These are phyloP conservation scores for Ormia ochracea DNA, from an alignment of 2,888 invertebrate species.

Conservation along the genomic window DNA sequence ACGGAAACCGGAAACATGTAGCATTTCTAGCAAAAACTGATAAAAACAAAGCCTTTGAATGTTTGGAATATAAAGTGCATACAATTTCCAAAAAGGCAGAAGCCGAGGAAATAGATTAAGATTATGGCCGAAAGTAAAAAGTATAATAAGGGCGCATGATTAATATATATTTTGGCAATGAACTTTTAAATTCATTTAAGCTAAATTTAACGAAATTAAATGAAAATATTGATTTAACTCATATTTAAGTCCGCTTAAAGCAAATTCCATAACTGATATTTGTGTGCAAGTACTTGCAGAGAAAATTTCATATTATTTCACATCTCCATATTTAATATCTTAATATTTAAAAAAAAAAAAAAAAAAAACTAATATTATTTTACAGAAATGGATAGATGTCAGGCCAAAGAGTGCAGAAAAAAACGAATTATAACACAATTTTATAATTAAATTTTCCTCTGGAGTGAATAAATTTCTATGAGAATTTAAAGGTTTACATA, in stretches of 20 bases:
- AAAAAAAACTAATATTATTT: background rate
- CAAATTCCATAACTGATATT: constrained; percentile 10
- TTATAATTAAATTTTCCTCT: constrained; percentile 62
- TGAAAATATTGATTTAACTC: too few relatives aligned
- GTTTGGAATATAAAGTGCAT: constrained; percentile 28
- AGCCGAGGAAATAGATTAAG: background rate
- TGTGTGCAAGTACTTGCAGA: constrained; percentile 11
- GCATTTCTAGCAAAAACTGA: constrained; percentile 29
- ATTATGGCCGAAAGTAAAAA: background rate
- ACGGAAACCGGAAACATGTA: constrained; percentile 60
- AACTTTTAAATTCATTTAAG: background rate
- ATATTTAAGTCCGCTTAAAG: too few relatives aligned
- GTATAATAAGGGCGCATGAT: background rate
- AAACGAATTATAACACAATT: constrained; percentile 50
- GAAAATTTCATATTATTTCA: constrained; percentile 5
- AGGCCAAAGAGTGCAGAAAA: constrained; percentile 20
- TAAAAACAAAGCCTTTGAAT: constrained; percentile 34
- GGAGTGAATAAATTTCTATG: constrained; percentile 57
- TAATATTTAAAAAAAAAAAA: constrained; percentile 3
- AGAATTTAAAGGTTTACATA: constrained; percentile 31
- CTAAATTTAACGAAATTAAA: background rate
- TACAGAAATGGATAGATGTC: constrained; percentile 25
- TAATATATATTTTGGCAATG: constrained; percentile 22
- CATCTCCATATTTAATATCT: constrained; percentile 1
- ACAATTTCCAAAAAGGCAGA: background rate